Evolutionary conservation across 2,797 vertebrate species (phyloP), one percentile per base, ranked within the genome.

Genomic region (Eospalax fontanierii): DNA sequence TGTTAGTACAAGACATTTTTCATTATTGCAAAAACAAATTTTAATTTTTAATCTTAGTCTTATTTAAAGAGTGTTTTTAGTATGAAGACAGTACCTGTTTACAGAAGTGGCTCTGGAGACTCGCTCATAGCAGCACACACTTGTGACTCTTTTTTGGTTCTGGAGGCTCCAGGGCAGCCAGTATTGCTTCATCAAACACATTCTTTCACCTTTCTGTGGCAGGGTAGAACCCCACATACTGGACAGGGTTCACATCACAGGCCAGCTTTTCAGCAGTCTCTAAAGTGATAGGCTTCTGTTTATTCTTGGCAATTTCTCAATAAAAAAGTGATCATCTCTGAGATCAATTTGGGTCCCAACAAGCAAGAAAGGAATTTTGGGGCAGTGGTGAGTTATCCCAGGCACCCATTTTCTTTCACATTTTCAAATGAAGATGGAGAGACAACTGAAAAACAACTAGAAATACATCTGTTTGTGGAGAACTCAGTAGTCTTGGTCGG

Each of bases 401-500:
- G 99, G 99, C 98, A 99, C 99, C 99, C 99, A 99, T 99, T 99
- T 98, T 99, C 99, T 98, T 99, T 99, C 98, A 99, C 99, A 95
- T 99, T 99, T 99, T 99, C 99, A 99, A 99, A 99, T 66, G 99
- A 99, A 96, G 99, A 99, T 73, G 99, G 99, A 80, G 99, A 99
- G 89, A 99, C 99, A 75, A 99, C 99, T 22, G 99, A 99, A 98
- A 99, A 99, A 98, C 99, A 99, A 99, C 99, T 70, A 99, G 99
- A 98, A 99, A 99, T 80, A 99, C 99, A 50, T 99, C 99, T 94
- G 99, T 99, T 98, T 99, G 99, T 54, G 99, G 99, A 97, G 99
- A 99, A 97, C 99, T 99, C 98, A 99, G 99, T 57, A 99, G 99
- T 97, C 99, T 99, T 98, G 99, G 99, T 98, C 99, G 99, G 98